Percentiles rank a stretch among this genome's conserved stretches.
phyloP scores from a whole-genome alignment of 30 jellyfish, hydroid and myxozoan species.

The Chrysaora quinquecirrha region DNA sequence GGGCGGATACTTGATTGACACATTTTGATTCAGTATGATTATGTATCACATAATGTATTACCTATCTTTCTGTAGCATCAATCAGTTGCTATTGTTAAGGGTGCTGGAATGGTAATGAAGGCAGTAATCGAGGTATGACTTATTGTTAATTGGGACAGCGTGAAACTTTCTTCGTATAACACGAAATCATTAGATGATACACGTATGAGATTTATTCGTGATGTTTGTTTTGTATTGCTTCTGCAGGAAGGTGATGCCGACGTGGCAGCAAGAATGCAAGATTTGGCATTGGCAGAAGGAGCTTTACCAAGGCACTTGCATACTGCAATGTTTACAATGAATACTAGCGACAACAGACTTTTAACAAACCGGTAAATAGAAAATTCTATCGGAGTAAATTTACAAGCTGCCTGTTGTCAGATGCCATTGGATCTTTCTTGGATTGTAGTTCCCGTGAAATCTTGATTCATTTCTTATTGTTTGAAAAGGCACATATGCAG shows the following conservation, averaged over 20 bases:
- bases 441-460: too few species aligned
- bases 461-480: too few species aligned
- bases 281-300: conserved; percentile 97
- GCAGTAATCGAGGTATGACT: conserved; percentile 90
- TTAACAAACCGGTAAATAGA: conserved; percentile 80
- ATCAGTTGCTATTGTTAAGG: conserved; percentile 93
- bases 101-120: conserved; percentile 98
- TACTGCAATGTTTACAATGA: conserved; percentile 89
- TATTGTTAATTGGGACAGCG: background rate
- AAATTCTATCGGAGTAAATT: background rate
- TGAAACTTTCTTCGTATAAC: too few species aligned
- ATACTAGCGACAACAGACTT: conserved; percentile 74
- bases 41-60: too few species aligned
- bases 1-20: too few species aligned
- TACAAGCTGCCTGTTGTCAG: too few species aligned
- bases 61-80: conserved; percentile 68
- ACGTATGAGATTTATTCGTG: too few species aligned
- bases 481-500: too few species aligned
- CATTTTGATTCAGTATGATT: too few species aligned
- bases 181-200: too few species aligned
- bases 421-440: too few species aligned
- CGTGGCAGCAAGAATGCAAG: conserved; percentile 94
- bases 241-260: conserved; percentile 94
- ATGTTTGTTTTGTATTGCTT: background rate
- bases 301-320: conserved; percentile 91